phyloP scores from a whole-genome alignment of 2,888 invertebrate genomes.

The Drosophila recens region DNA sequence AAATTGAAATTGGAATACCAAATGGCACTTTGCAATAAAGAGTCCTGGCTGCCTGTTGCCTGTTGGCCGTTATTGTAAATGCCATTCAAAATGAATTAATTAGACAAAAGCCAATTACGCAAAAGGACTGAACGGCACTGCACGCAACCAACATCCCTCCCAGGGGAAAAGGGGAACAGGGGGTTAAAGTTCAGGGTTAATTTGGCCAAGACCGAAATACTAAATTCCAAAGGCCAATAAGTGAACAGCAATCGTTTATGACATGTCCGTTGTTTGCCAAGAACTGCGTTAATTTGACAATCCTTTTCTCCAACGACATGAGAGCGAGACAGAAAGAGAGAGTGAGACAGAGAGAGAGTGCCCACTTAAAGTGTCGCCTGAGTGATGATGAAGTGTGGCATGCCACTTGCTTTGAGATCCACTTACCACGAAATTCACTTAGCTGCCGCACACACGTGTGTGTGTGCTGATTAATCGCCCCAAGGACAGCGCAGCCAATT shows the following conservation, averaged over 20 bases:
- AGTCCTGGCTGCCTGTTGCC: conserved; percentile 22
- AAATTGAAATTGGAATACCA: conserved; percentile 20
- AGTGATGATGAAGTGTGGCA: conserved; percentile 52
- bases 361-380: conserved; percentile 47
- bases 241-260: conserved; percentile 33
- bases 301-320: conserved; percentile 33
- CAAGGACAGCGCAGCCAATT: conserved; percentile 50
- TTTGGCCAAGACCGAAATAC: conserved; percentile 35
- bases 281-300: conserved; percentile 70
- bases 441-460: conserved; percentile 30
- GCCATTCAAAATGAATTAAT: conserved; percentile 68
- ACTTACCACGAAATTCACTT: conserved; percentile 50
- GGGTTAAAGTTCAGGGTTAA: background rate
- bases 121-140: conserved; percentile 61
- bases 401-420: conserved; percentile 24
- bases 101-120: conserved; percentile 76
- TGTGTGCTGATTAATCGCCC: conserved; percentile 43
- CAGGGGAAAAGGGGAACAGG: conserved; percentile 35
- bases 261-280: conserved; percentile 30
- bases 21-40: conserved; percentile 49
- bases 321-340: background rate
- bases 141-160: conserved; percentile 55
- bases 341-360: background rate
- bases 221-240: conserved; percentile 51
- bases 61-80: conserved; percentile 36